Evolutionary conservation across 2,888 invertebrate genomes (phyloP).

Genomic region (Euzophera pinguis): DNA sequence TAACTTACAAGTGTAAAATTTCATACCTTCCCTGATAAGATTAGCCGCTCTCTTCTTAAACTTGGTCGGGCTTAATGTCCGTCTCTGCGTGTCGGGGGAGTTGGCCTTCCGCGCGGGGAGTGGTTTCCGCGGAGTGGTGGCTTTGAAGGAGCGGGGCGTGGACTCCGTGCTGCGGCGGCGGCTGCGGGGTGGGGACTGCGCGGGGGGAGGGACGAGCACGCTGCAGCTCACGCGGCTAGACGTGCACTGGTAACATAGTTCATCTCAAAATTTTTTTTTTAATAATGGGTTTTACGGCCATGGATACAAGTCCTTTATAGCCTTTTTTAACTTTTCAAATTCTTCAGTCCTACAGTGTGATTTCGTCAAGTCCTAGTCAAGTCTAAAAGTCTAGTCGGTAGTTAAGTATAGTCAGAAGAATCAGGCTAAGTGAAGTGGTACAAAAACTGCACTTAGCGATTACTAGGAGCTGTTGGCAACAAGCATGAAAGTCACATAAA

Average conservation of each 20-base stretch:
- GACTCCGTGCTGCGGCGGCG: slow-evolving; percentile 16
- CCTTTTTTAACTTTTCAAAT: too few species aligned
- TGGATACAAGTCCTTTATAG: too few species aligned
- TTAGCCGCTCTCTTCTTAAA: background rate
- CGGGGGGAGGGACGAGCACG: slow-evolving; percentile 20
- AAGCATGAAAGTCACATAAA: too few species aligned
- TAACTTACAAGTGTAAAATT: too few species aligned
- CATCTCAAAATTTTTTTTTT: background rate
- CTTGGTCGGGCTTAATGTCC: background rate
- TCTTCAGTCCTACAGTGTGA: too few species aligned
- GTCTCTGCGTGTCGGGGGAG: background rate
- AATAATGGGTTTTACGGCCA: too few species aligned
- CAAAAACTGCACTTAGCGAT: too few species aligned
- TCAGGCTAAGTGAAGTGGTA: too few species aligned
- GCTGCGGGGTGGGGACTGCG: slow-evolving; percentile 10
- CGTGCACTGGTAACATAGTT: slow-evolving; percentile 28
- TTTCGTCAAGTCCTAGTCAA: too few species aligned
- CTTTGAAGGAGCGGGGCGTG: slow-evolving; percentile 8
- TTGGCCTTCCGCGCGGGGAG: background rate
- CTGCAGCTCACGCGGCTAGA: slow-evolving; percentile 45
- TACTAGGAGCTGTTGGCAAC: too few species aligned
- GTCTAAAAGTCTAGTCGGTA: too few species aligned
- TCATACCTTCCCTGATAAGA: background rate
- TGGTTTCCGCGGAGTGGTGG: background rate
- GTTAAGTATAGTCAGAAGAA: too few species aligned